These are phyloP conservation scores for Morone saxatilis DNA, from an alignment of 2,113 vertebrate genomes.

Conservation along the genomic window DNA sequence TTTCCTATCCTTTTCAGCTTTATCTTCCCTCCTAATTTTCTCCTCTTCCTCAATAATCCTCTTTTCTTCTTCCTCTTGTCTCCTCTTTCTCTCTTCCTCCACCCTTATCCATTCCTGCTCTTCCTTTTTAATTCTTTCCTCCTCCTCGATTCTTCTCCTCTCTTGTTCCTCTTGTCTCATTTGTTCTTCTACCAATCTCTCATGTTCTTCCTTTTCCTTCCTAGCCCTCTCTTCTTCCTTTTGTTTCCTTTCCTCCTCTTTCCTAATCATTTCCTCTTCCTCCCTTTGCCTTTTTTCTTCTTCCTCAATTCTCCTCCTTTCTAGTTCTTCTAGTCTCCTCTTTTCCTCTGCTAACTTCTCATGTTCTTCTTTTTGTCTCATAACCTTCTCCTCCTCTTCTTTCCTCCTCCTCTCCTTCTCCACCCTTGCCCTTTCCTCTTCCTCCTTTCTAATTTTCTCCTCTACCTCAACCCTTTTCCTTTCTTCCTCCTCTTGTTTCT, in stretches of 20 bases:
- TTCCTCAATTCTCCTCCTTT: not conserved
- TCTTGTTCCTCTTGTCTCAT: not conserved
- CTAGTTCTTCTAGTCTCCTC: not conserved
- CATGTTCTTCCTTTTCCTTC: conserved; percentile 25
- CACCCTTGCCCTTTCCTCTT: not conserved
- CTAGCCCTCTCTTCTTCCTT: not conserved
- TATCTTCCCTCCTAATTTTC: not conserved
- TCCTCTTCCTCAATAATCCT: conserved; percentile 18
- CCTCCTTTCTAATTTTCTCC: conserved; percentile 1
- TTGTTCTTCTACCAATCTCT: not conserved
- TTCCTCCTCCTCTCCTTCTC: conserved; percentile 8
- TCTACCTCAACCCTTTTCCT: not conserved
- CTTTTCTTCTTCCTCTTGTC: conserved; percentile 3
- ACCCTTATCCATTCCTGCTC: not conserved
- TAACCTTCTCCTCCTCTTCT: not conserved
- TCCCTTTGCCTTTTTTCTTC: conserved; percentile 2
- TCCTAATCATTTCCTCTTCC: not conserved
- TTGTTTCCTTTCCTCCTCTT: not conserved
- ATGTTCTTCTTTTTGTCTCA: not conserved
- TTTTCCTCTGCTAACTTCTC: not conserved
- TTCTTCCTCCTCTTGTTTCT: conserved; percentile 7
- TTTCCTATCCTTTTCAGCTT: conserved; percentile 11
- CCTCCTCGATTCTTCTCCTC: conserved; percentile 2
- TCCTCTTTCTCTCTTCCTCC: not conserved
- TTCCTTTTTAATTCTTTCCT: not conserved